A percentile compares a stretch with the other conserved stretches of the same genome.
These are phyloP conservation scores for Mesochorus sp. DNA, from an alignment of 2,888 invertebrate genomes.

Conservation along the genomic window DNA sequence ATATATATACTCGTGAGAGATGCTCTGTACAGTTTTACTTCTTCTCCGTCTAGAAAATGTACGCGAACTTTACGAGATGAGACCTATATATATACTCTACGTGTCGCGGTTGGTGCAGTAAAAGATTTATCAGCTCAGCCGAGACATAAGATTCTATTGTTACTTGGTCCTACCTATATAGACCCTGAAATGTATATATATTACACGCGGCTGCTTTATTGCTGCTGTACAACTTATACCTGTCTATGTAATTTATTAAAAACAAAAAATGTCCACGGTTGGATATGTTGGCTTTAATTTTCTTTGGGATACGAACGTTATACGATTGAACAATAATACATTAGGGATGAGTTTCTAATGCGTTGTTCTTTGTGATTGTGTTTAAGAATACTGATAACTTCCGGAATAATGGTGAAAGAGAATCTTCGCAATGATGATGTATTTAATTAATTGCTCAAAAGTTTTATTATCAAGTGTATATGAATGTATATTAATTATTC, in stretches of 20 bases:
- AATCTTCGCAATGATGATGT: no score
- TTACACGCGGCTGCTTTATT: slow-evolving; percentile 11
- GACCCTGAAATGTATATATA: background rate
- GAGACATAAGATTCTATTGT: slow-evolving; percentile 37
- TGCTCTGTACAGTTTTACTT: background rate
- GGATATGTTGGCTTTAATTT: no score
- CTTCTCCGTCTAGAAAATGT: slow-evolving; percentile 8
- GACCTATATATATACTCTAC: slow-evolving; percentile 2
- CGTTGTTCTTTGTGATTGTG: no score
- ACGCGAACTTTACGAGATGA: slow-evolving; percentile 32
- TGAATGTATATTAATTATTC: no score
- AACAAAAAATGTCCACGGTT: no score
- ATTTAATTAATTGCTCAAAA: no score
- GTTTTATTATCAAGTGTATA: no score
- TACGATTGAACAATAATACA: no score
- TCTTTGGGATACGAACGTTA: no score
- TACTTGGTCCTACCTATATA: slow-evolving; percentile 7
- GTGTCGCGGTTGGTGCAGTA: slow-evolving; percentile 26
- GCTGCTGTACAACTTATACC: slow-evolving; percentile 19
- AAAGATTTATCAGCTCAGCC: slow-evolving; percentile 55
- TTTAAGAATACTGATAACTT: no score
- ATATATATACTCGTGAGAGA: background rate
- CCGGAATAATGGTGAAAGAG: no score
- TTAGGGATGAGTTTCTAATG: no score
- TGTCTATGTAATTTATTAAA: background rate